Evolutionary conservation across 2,113 vertebrate genomes (phyloP).

Genomic region (Phrynocephalus versicolor): DNA sequence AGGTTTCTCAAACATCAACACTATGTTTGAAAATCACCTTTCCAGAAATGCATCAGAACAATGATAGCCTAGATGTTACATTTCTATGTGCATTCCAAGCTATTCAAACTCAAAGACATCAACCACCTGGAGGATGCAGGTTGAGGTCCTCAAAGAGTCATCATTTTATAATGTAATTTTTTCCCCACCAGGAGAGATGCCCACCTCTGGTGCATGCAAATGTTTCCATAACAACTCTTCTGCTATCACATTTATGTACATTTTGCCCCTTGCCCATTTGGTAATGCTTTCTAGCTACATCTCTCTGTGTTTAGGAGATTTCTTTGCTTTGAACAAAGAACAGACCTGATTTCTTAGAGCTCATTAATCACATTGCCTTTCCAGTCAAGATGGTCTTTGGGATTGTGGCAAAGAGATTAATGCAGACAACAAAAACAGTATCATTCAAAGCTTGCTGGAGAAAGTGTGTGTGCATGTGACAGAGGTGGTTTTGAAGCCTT

Average conservation of each 20-base stretch:
- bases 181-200: neutral
- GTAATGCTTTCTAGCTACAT: neutral
- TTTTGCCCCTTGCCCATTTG: neutral
- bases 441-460: too few relatives aligned
- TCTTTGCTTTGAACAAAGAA: neutral
- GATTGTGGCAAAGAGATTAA: neutral
- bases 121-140: neutral
- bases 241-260: neutral
- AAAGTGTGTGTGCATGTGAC: neutral
- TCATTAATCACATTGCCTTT: constrained; percentile 5
- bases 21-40: too few relatives aligned
- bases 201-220: neutral
- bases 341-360: neutral
- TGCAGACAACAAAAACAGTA: neutral
- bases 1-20: too few relatives aligned
- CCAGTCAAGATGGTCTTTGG: neutral
- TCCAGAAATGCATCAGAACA: neutral
- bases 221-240: neutral
- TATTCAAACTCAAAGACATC: neutral
- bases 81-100: neutral
- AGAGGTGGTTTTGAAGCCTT: too few relatives aligned
- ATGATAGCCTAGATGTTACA: neutral
- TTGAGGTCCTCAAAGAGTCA: neutral
- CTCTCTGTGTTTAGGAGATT: neutral
- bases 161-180: neutral